Evolutionary conservation across 2,888 invertebrate species (phyloP).

Genomic region (Abrostola tripartita): DNA sequence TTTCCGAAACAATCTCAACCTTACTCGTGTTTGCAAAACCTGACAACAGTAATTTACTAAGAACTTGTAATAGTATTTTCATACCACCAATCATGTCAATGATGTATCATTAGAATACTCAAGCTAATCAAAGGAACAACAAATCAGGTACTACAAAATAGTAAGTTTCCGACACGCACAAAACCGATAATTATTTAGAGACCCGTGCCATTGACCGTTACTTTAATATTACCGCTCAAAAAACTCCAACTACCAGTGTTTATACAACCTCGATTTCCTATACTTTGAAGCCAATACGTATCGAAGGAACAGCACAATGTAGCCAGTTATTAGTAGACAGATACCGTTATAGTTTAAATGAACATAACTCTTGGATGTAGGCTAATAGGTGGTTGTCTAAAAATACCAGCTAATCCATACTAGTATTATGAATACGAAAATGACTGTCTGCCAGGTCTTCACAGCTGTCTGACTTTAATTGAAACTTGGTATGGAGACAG

Average conservation of each 20-base stretch:
- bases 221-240: conserved; percentile 23
- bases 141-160: conserved; percentile 16
- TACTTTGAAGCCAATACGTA: conserved; percentile 1
- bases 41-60: no score
- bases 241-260: conserved; percentile 23
- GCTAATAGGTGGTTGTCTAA: no score
- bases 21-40: no score
- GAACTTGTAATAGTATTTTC: not conserved
- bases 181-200: conserved; percentile 22
- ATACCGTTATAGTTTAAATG: not conserved
- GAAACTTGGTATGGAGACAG: no score
- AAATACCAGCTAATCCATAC: no score
- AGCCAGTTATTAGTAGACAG: not conserved
- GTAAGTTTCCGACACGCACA: conserved; percentile 16
- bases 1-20: no score
- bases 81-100: not conserved
- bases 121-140: conserved; percentile 29
- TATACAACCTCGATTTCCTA: conserved; percentile 34
- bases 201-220: conserved; percentile 27
- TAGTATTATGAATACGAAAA: no score
- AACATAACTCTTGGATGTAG: not conserved
- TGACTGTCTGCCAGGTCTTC: no score
- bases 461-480: no score
- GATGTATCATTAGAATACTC: not conserved
- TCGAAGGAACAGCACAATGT: conserved; percentile 5